Base-by-base conservation (phyloP, 2,113 vertebrate genomes). In the Clarias batrachus region DNA sequence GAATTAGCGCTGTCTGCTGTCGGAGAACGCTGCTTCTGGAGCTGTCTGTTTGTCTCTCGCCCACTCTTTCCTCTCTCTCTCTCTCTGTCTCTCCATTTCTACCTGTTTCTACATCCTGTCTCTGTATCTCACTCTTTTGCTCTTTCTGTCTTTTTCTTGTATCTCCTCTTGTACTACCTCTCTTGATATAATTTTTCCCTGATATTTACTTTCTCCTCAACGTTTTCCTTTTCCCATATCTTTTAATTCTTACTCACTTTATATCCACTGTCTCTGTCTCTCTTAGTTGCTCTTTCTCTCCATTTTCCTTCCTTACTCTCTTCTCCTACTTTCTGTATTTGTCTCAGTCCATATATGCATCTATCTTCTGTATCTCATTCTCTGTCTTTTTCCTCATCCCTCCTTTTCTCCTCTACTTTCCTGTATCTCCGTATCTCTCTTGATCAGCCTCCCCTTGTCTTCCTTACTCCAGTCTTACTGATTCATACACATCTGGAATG, bases 1-100 rank as follows among this genome's bases (percentile, higher is more conserved):
- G 66, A 87, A 68, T 87, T 82, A 68, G 59, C 62, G 21, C 71
- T 82, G 77, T 87, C 76, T 84, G 81, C 85, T 78, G 56, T 85
- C 7, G 60, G 83, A 85, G 83, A 85, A 63, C 71, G 27, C 59
- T 65, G 60, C 71, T 85, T 27, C 84, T 79, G 74, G 41, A 85
- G 60, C 73, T 78, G 81, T 90, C 68, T 77, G n/a, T 84, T 76
- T 81, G 59, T 81, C 57, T 37, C 30, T 62, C 33, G 57, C 78
- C 77, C 78, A 81, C 78, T 25, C 57, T 59, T n/a, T 56, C 82
- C 66, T 11, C 12, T 37, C 65, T 71, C n/a, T 89, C 27, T 60
- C 84, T 41, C 90, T 84, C 48, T 57, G 17, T 77, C 81, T 70
- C n/a, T 80, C 52, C 48, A 4, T 57, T 27, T 62, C 33, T 71